Evolutionary conservation across 1,140 invertebrate genomes (phyloP).

Genomic region (Hestina assimilis): DNA sequence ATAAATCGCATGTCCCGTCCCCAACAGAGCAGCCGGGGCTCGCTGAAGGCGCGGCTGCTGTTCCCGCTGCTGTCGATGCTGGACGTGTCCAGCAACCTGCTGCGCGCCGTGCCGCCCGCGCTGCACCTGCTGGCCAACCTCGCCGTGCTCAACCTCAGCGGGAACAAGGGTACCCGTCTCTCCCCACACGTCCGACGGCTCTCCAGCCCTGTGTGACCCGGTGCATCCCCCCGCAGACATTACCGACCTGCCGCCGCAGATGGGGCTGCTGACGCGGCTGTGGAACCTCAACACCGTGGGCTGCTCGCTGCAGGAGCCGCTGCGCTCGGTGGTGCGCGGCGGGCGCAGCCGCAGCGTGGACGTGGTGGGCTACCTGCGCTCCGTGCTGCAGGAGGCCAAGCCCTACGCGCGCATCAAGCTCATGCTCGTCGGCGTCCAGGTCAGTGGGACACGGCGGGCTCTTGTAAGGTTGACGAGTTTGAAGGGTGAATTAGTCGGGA

Average conservation of each 20-base stretch:
- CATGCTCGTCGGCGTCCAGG: conserved; percentile 97
- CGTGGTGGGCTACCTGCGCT: conserved; percentile 95
- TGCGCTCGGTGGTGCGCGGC: conserved; percentile 94
- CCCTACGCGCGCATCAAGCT: conserved; percentile 97
- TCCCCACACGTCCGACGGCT: too few relatives aligned
- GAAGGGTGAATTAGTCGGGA: too few relatives aligned
- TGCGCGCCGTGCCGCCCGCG: conserved; percentile 87
- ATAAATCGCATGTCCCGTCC: neutral
- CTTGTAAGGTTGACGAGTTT: too few relatives aligned
- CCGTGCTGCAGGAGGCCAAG: conserved; percentile 92
- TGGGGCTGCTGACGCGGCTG: conserved; percentile 94
- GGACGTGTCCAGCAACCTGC: conserved; percentile 93
- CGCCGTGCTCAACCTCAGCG: conserved; percentile 95
- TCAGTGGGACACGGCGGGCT: too few relatives aligned
- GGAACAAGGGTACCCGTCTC: conserved; percentile 90
- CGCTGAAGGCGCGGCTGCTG: conserved; percentile 84
- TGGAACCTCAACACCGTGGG: conserved; percentile 97
- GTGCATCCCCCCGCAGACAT: conserved; percentile 82
- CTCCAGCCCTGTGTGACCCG: neutral
- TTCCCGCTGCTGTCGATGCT: conserved; percentile 97
- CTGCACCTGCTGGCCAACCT: conserved; percentile 93
- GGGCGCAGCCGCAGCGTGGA: conserved; percentile 98
- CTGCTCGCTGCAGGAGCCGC: conserved; percentile 92
- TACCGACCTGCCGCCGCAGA: conserved; percentile 93
- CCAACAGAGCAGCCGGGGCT: conserved; percentile 54